Conservation (phyloP, 1,140 invertebrate genomes). For the Amyelois transitella region DNA sequence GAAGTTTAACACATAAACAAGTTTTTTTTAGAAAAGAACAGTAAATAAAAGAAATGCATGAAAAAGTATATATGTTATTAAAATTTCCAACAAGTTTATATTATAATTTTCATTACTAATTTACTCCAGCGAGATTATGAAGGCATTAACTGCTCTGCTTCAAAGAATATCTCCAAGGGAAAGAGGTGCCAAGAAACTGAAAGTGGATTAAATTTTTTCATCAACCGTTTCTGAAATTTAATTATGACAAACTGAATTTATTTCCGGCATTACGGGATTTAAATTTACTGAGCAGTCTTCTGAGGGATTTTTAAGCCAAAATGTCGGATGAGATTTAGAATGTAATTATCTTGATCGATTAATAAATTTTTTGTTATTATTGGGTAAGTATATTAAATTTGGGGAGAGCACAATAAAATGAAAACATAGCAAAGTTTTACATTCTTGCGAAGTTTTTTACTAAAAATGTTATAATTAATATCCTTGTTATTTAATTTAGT, state of each 20-base stretch:
- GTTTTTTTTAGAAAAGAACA: too few species aligned
- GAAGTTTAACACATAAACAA: too few species aligned
- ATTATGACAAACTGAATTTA: slow-evolving; percentile 7
- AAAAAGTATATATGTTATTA: background rate
- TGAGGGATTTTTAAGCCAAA: background rate
- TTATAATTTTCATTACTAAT: background rate
- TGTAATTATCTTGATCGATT: slow-evolving; percentile 3
- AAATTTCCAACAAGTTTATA: background rate
- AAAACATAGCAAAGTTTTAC: too few species aligned
- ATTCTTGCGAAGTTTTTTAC: too few species aligned
- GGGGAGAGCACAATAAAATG: too few species aligned
- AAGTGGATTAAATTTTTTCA: slow-evolving; percentile 15
- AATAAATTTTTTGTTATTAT: background rate
- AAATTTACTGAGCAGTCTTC: background rate
- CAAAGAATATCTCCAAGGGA: slow-evolving; percentile 4
- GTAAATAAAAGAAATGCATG: background rate
- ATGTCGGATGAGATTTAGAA: background rate
- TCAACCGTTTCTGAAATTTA: slow-evolving; percentile 8
- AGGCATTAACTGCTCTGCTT: background rate
- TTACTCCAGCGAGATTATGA: background rate
- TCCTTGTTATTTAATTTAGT: too few species aligned
- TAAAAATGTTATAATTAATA: too few species aligned
- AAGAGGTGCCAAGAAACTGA: slow-evolving; percentile 7
- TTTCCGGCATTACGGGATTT: background rate
- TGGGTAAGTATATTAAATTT: background rate